Evolutionary conservation across 2,797 vertebrate species (phyloP), one percentile per base, ranked within the genome.

Genomic region (Neopelma chrysocephalum): DNA sequence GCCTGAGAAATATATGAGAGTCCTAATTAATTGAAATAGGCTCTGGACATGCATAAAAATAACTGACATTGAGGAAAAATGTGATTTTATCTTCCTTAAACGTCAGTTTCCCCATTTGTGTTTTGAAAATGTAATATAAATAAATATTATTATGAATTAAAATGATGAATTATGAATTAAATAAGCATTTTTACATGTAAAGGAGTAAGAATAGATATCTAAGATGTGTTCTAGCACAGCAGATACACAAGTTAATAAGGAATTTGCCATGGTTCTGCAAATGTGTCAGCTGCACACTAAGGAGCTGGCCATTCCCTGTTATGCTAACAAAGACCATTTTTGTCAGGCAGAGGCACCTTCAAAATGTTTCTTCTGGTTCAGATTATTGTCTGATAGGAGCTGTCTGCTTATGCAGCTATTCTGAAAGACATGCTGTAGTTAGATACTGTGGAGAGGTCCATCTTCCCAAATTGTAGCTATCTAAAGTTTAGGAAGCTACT

Each of bases 121-220:
- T 60, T 96, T 70, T 72, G n/a, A 91, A 91, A 94, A 85, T 36
- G 20, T 6, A 38, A 68, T 26, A 73, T 12, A 61, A 87, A 79
- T 57, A 85, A 87, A 50, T 50, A 51, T 18, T 53, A 38, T 76
- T 48, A 34, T 77, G 31, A 92, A 43, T 80, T 69, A 48, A 82
- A 42, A 53, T 53, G 27, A 53, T 53, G 51, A 53, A 42, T 76
- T 45, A 32, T 77, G 22, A 92, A 47, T 83, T 69, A 56, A 80
- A 38, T 45, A 82, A 34, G 4, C 5, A 85, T 82, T 89, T 91
- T 80, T 11, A 38, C 53, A 64, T 7, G 9, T 48, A 54, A 70
- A 82, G 22, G 27, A 82, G 6, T 29, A 85, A 87, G n/a, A 86
- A 32, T 7, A 32, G 16, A 38, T 54, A 34, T 69, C 20, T 25